These are phyloP conservation scores for Geodia barretti DNA, from an alignment of 37 sponge, comb jelly and placozoan genomes.

Conservation along the genomic window DNA sequence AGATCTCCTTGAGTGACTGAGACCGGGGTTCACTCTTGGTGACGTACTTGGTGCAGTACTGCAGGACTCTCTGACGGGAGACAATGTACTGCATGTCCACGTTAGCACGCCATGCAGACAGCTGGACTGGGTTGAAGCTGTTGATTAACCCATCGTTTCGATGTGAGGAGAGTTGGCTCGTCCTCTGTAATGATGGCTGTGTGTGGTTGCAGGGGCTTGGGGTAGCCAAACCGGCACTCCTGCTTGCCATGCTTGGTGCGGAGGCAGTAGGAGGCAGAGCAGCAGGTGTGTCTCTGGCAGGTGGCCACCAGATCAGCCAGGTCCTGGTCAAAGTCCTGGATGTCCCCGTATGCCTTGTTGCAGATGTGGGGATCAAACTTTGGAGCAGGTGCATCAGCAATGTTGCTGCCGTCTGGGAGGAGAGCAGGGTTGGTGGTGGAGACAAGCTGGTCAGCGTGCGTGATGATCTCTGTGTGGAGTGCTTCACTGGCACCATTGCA, in stretches of 20 bases:
- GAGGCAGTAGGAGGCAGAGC: slow-evolving; percentile 52
- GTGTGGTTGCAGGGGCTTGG: slow-evolving; percentile 27
- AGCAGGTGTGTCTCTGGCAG: slow-evolving; percentile 50
- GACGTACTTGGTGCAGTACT: slow-evolving; percentile 40
- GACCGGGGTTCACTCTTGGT: slow-evolving; percentile 50
- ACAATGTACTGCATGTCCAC: slow-evolving; percentile 64
- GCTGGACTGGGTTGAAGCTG: slow-evolving; percentile 54
- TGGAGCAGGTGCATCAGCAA: slow-evolving; percentile 29
- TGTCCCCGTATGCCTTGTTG: slow-evolving; percentile 20
- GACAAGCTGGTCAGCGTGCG: slow-evolving; percentile 24
- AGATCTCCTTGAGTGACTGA: slow-evolving; percentile 33
- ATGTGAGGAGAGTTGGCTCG: neutral
- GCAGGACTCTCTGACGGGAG: slow-evolving; percentile 18
- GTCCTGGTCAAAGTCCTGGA: slow-evolving; percentile 41
- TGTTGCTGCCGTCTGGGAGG: slow-evolving; percentile 29
- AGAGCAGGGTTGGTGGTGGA: slow-evolving; percentile 47
- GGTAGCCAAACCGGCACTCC: slow-evolving; percentile 51
- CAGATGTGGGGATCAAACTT: slow-evolving; percentile 35
- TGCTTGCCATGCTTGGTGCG: slow-evolving; percentile 33
- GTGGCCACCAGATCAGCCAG: slow-evolving; percentile 61
- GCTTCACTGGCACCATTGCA: neutral
- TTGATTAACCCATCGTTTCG: slow-evolving; percentile 44
- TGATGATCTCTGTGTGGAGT: slow-evolving; percentile 19
- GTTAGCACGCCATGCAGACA: slow-evolving; percentile 55
- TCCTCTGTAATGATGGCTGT: neutral